Evolutionary conservation across 2,888 invertebrate genomes (phyloP).

Genomic region (Drosophila subquinaria): DNA sequence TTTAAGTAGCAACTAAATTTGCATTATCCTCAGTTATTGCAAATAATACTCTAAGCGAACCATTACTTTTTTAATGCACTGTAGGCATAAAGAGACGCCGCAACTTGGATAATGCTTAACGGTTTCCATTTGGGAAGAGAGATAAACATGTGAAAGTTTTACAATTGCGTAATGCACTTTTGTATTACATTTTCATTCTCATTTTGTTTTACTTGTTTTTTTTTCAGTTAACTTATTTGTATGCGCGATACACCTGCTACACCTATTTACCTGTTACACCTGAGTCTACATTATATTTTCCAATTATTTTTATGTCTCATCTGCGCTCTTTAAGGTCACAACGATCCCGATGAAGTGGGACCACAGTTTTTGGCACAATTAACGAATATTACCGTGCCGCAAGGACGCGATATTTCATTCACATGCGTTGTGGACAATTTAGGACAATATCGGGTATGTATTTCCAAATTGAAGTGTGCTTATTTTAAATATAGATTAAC

Average conservation of each 20-base stretch:
- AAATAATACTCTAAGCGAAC: slow-evolving; percentile 14
- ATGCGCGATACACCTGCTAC: slow-evolving; percentile 16
- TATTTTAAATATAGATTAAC: background rate
- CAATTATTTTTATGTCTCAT: slow-evolving; percentile 13
- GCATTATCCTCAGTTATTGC: slow-evolving; percentile 13
- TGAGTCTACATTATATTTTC: slow-evolving; percentile 24
- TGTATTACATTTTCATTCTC: slow-evolving; percentile 13
- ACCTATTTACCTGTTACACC: slow-evolving; percentile 18
- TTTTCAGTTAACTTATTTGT: slow-evolving; percentile 18
- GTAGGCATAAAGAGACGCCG: background rate
- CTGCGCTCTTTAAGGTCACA: slow-evolving; percentile 88
- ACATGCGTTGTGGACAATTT: slow-evolving; percentile 96
- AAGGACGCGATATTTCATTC: slow-evolving; percentile 94
- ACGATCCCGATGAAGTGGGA: slow-evolving; percentile 88
- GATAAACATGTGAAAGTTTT: slow-evolving; percentile 3
- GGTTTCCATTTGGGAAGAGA: background rate
- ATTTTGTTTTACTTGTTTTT: slow-evolving; percentile 8
- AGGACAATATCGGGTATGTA: slow-evolving; percentile 92
- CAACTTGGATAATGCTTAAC: background rate
- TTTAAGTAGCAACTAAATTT: slow-evolving; percentile 14
- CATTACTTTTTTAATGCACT: slow-evolving; percentile 16
- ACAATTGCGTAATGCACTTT: slow-evolving; percentile 28
- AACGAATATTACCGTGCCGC: slow-evolving; percentile 94
- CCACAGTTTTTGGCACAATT: slow-evolving; percentile 94
- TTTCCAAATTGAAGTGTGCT: too few species aligned